Conservation (phyloP, 2,797 vertebrate species). For the Sternotherus odoratus region DNA sequence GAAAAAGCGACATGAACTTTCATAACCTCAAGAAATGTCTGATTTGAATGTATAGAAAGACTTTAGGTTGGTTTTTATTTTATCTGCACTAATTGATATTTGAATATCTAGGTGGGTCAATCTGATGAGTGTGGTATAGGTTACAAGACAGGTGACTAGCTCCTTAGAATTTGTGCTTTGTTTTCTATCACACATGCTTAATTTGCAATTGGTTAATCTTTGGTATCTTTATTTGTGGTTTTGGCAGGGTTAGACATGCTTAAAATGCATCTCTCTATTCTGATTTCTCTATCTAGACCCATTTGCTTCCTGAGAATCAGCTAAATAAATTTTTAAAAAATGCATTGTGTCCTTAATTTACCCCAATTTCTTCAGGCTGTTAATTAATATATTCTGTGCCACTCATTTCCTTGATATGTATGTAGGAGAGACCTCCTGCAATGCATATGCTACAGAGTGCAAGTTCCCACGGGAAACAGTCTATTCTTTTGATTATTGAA, state of each 20-base stretch:
- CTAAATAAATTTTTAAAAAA: not conserved
- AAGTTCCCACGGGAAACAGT: not conserved
- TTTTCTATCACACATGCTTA: slow-evolving; percentile 41
- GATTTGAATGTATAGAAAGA: not conserved
- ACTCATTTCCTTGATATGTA: not conserved
- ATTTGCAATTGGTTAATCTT: not conserved
- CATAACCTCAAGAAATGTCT: slow-evolving; percentile 15
- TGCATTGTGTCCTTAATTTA: slow-evolving; percentile 48
- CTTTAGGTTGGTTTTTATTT: slow-evolving; percentile 11
- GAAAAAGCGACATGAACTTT: not conserved
- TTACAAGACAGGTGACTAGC: slow-evolving; percentile 28
- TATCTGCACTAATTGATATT: not conserved
- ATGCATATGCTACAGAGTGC: not conserved
- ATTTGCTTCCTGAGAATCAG: slow-evolving; percentile 12
- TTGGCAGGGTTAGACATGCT: slow-evolving; percentile 41
- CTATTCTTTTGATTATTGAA: not conserved
- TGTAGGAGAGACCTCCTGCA: not conserved
- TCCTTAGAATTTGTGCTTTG: slow-evolving; percentile 34
- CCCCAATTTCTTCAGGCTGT: not conserved
- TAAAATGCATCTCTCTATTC: slow-evolving; percentile 11
- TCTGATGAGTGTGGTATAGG: not conserved
- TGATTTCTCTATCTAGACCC: slow-evolving; percentile 27
- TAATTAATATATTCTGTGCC: not conserved
- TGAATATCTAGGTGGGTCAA: not conserved
- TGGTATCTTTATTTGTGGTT: slow-evolving; percentile 36